Base-by-base conservation (phyloP, 2,113 vertebrate species). In the Anseranas semipalmata region DNA sequence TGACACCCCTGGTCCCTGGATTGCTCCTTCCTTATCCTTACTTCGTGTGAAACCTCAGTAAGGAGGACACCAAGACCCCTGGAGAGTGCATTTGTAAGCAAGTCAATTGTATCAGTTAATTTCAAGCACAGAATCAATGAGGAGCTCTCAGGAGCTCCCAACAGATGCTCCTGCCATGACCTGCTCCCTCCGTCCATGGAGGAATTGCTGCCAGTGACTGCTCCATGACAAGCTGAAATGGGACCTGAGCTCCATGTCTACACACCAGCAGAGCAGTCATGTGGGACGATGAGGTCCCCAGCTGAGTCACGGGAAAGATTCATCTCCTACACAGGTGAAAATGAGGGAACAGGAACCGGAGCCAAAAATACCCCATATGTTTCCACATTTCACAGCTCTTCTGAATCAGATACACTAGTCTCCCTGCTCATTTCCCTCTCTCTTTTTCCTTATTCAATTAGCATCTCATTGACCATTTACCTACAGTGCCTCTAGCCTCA, bases 401-500 rank as follows among this genome's bases (percentile, higher is more conserved):
- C 56, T 27, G 1, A 63, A 55, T 50, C 35, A 58, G 21, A 50
- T 41, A 48, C 39, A 24, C 27, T 39, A 68, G 14, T 30, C 14
- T 72, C 59, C 30, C 68, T 50, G 22, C 43, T 95, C 59, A 77
- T 87, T 72, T 95, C 43, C 46, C 53, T 83, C 55, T 41, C 45
- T 56, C 6, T 85, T 88, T 93, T 85, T 90, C 15, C 66, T 73
- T 76, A 62, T 35, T 27, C 84, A 96, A 74, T 96, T 95, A 96
- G 62, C 32, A 58, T 30, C 67, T 96, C 84, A 88, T 96, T 97
- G 95, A 53, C 92, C 52, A 77, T 85, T 80, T 75, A 91, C 92
- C 92, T 84, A 68, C 50, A 88, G 85, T 0, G 33, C 58, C 66
- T 87, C 53, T 70, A 63, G 46, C 67, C 83, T 91, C 59, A 76